Evolutionary conservation across 35 echinoderm and acorn worm genomes (phyloP), one percentile per base, ranked within the genome.

Genomic region (Lytechinus variegatus): DNA sequence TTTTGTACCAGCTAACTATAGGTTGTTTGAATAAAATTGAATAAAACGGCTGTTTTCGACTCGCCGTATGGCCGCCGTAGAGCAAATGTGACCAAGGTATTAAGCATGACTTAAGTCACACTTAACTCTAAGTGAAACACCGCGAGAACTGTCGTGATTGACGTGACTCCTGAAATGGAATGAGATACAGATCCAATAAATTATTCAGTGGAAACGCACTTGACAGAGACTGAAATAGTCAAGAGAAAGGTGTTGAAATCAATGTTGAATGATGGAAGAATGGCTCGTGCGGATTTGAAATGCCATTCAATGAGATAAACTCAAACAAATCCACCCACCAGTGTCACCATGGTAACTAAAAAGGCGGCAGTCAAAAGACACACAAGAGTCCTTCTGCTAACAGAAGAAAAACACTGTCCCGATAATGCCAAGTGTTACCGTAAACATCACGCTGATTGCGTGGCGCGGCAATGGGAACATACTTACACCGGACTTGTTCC

Each of bases 301-400:
- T 79, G 66, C n/a, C 66, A 79, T 79, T n/a, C 66, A 79, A 79
- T 79, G 66, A 79, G 66, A 19, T 79, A 24, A 79, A 79, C 14
- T 79, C 66, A 79, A 79, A 79, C 66, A 79, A 79, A 79, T 79
- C 66, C 66, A 79, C 66, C 66, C 66, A 79, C 66, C 66, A 79
- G 1, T 4, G 6, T 79, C 66, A 79, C 66, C 66, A 79, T 79
- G 66, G 66, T 24, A 79, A 79, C 66, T 79, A 79, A 79, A 79
- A 16, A 79, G 66, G 66, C 66, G 66, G 66, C 66, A 79, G 66
- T 79, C 16, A 16, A 79, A 44, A 79, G 66, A 24, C 19, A 79
- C 16, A 79, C 16, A 19, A 79, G 66, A 79, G 66, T 79, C 66
- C 66, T 79, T 24, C 66, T 19, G n/a, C 66, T 4, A 79, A 79